Base-by-base conservation (phyloP, 2,797 vertebrate species). In the Moxostoma hubbsi region DNA sequence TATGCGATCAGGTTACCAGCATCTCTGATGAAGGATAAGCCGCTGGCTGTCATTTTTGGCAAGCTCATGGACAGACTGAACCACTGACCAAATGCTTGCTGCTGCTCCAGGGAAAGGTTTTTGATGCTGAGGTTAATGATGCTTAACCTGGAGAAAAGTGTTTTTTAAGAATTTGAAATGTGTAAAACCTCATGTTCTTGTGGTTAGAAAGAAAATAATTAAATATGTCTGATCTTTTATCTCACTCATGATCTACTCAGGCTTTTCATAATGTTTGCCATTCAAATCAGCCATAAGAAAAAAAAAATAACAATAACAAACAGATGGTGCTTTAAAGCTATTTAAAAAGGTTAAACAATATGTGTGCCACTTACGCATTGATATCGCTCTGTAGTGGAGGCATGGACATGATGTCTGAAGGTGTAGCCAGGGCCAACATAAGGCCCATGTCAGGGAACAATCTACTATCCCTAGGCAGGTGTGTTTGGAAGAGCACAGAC, bases 1-100 rank as follows among this genome's bases (percentile, higher is more conserved):
- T 94, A 94, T 50, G 86, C 73, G 86, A 93, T 94, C 90, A 95
- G 84, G 88, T 94, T 93, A 75, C 94, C 93, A 4, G 78, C 86
- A 87, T 93, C 91, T 70, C 86, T 88, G 84, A 95, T 91, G 85
- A 94, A 84, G 13, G 91, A 91, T 66, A 85, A 79, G 51, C 86
- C 85, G 82, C 85, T 87, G 15, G 75, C 64, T 64, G 72, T 89
- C 63, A 94, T 87, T 86, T 87, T 80, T 15, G 75, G 80, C 24
- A 85, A 79, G 49, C 82, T 5, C 66, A 92, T 2, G 15, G 77
- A 85, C 79, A 75, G 86, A 81, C 89, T 86, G 85, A 89, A 92
- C 94, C 94, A 95, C 70, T 63, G 78, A 65, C 93, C 93, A 53
- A 95, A 94, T 0, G 93, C 93, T 51, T 54, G 77, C 2, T 83